Conservation (phyloP, 1,140 invertebrate genomes). For the Brachionus plicatilis region DNA sequence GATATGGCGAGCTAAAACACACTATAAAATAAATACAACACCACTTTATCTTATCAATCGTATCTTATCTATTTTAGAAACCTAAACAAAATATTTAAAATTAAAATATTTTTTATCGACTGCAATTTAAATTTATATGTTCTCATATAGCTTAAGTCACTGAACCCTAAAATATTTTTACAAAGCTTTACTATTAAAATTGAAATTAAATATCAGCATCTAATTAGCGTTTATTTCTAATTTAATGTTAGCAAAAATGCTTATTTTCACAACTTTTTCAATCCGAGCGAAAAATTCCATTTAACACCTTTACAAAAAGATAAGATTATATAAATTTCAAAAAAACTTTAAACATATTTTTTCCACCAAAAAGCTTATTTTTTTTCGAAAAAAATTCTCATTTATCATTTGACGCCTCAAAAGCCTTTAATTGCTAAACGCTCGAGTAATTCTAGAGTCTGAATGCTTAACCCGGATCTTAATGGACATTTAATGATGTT, state of each 20-base stretch:
- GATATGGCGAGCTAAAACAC: background rate
- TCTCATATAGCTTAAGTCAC: background rate
- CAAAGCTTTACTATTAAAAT: background rate
- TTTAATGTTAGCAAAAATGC: background rate
- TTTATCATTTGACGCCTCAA: background rate
- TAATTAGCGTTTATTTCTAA: background rate
- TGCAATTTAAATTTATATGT: background rate
- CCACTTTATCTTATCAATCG: constrained; percentile 25
- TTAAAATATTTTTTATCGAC: background rate
- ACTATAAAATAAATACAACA: background rate
- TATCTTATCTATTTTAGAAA: constrained; percentile 25
- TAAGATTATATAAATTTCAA: constrained; percentile 28
- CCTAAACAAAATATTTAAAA: background rate
- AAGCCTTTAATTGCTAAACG: background rate
- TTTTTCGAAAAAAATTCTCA: background rate
- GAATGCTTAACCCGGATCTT: background rate
- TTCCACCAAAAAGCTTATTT: background rate
- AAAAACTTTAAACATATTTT: background rate
- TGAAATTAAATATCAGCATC: background rate
- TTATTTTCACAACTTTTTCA: constrained; percentile 30
- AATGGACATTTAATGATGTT: background rate
- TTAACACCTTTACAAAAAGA: background rate
- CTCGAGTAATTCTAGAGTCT: background rate
- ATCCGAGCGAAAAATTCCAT: constrained; percentile 14
- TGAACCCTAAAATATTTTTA: constrained; percentile 23